These are phyloP conservation scores for Microctenopoma steveboyesi DNA, from an alignment of 2,797 vertebrate species.

Conservation along the genomic window DNA sequence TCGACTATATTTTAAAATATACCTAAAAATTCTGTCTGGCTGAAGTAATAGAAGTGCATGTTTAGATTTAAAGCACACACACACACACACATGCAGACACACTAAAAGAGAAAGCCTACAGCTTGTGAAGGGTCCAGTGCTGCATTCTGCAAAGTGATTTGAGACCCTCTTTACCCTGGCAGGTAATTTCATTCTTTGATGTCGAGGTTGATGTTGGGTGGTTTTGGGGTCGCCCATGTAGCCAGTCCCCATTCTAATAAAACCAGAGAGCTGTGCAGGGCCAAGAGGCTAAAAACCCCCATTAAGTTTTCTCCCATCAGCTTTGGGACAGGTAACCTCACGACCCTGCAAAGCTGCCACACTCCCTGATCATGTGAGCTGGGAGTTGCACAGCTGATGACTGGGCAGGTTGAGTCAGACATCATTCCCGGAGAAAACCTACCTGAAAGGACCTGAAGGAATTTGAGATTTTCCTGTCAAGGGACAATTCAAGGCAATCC, in stretches of 20 bases:
- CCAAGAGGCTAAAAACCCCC: constrained; percentile 67
- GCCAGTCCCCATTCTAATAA: constrained; percentile 73
- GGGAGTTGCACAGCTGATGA: constrained; percentile 58
- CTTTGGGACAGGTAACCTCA: constrained; percentile 66
- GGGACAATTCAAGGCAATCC: background rate
- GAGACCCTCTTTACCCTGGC: constrained; percentile 64
- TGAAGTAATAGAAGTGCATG: background rate
- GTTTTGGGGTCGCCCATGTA: constrained; percentile 65
- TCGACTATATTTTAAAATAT: background rate
- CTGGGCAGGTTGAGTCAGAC: constrained; percentile 45
- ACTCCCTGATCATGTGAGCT: constrained; percentile 57
- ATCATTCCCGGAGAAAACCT: constrained; percentile 41
- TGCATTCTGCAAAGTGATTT: constrained; percentile 68
- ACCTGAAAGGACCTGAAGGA: constrained; percentile 9
- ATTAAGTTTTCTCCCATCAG: constrained; percentile 73
- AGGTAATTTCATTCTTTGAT: constrained; percentile 75
- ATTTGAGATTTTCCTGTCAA: background rate
- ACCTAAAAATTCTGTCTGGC: background rate
- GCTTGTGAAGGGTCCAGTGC: constrained; percentile 29
- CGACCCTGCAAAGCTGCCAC: constrained; percentile 64
- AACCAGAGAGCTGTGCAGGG: constrained; percentile 60
- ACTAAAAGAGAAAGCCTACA: constrained; percentile 21
- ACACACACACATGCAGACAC: background rate
- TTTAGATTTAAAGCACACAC: constrained; percentile 27
- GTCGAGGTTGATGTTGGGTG: constrained; percentile 63